Evolutionary conservation across 1,140 invertebrate species (phyloP), one percentile per base, ranked within the genome.

Genomic region (Lucilia cuprina): DNA sequence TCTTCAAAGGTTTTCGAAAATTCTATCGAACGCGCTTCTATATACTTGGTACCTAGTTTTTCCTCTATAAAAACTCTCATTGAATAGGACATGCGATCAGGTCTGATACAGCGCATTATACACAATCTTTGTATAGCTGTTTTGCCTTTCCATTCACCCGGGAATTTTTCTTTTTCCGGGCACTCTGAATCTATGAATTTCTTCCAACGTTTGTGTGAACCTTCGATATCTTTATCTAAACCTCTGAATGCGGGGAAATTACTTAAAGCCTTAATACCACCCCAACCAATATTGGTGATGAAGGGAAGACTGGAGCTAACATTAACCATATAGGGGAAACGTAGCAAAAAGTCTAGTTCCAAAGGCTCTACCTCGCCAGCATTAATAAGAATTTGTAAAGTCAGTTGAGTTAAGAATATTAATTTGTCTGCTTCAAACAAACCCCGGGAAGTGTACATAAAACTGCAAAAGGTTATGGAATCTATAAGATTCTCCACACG

Each of bases 61-160:
- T 98, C 97, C 91, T 97, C 96, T 84, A 96, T 94, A 87, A 96
- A 97, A 83, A 93, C 93, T 88, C 94, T 78, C 87, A 88, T 88
- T 9, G 84, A 93, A 86, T 91, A 94, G 92, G 19, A 93, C 96
- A 99, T 98, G 85, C 98, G 93, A 92, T 99, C 98, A 0, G 97
- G 95, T 85, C 98, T 92, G 49, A 98, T 92, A 60, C 96, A 96
- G 85, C 98, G 92, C 94, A 99, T 95, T 88, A 99, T 98, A 88
- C 97, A 98, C 0, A 99, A 92, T 88, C 95, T 94, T 90, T 99
- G 97, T 8, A 99, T 91, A 0, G 96, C 92, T 0, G 94, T 94
- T 92, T 98, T 98, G 86, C 96, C 96, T 89, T 99, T 99, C 98
- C 98, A 99, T 90, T 99, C 98, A 85, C 97, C 97, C 0, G 98